Evolutionary conservation across 2,113 vertebrate genomes (phyloP), one percentile per base, ranked within the genome.

Genomic region (Suncus etruscus): DNA sequence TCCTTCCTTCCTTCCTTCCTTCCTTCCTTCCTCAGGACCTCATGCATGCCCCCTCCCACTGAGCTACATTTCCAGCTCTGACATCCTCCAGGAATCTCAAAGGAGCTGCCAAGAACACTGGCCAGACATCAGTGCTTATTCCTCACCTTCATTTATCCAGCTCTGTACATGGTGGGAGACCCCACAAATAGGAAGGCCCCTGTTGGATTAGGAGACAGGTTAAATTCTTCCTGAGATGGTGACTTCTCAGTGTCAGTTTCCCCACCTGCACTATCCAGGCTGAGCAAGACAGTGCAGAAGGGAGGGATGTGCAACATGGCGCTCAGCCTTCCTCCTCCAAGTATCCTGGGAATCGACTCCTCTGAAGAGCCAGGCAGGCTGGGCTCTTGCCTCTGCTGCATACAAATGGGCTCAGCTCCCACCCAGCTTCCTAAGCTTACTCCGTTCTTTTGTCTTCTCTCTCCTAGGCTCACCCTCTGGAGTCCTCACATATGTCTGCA

Each of bases 371-470:
- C 1, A 0, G 95, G 87, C 91, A 68, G 9, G 81, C 86, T 29
- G 63, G 73, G 82, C 78, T 73, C 73, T 47, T 31, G 91, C 87
- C 85, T 83, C 85, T 51, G 85, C 70, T 78, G 94, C 88, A 87
- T 87, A 89, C 92, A 93, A 91, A 95, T 84, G 27, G 74, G 69
- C 88, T 54, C 78, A 3, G 95, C 78, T 68, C 94, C 95, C 68
- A 79, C 50, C 85, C 69, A 66, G 88, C 91, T 70, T 27, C 81
- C 25, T 54, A 8, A 1, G 82, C 92, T 83, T 25, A 5, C 70
- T 61, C 91, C 25, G 1, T 20, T 87, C 94, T 90, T 96, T 94
- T 93, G 91, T 96, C 89, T 95, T 88, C 90, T 76, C 63, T 90
- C 73, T 77, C 54, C 83, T 63, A 66, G 82, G 90, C 92, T 85